Evolutionary conservation across 2,797 vertebrate species (phyloP), one percentile per base, ranked within the genome.

Genomic region (Anniella stebbinsi): DNA sequence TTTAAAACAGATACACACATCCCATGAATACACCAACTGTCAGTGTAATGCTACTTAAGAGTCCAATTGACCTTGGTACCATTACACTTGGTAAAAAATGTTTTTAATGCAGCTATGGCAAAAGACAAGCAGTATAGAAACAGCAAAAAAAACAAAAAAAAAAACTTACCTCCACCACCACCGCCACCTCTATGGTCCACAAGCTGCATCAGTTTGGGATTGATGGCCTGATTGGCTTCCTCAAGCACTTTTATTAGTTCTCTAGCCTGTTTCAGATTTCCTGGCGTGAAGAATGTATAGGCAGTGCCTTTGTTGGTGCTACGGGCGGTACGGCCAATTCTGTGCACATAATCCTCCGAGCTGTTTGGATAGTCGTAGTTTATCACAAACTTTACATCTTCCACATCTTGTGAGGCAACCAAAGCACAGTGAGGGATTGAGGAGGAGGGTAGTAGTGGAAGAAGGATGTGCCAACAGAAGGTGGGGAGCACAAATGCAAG

Each of bases 301-400:
- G 99, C 99, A 2, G 99, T 99, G 96, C 99, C 99, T 96, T 99
- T 99, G 97, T 99, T 99, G 97, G 98, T 99, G 92, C 99, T 99
- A 91, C 99, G 99, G 67, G 99, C 99, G 0, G 99, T 99, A 82
- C 99, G 98, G 63, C 99, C 99, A 82, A 99, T 99, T 7, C 99
- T 98, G 94, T 99, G 99, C 93, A 99, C 99, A 0, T 99, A 99
- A 96, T 99, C 99, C 97, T 99, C 99, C 0, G 99, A 99, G 94
- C 98, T 99, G 97, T 97, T 99, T 91, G 99, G 99, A 96, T 99
- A 99, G 97, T 99, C 99, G 96, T 99, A 99, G 98, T 99, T 99
- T 98, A 99, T 99, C 97, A 99, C 99, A 97, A 99, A 99, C 97
- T 99, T 99, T 94, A 99, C 97, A 80, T 99, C 99, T 96, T 99